Percentiles rank a stretch among this genome's conserved stretches.
phyloP scores from a whole-genome alignment of 2,888 invertebrate genomes.

The Thecocarcelia acutangulata region DNA sequence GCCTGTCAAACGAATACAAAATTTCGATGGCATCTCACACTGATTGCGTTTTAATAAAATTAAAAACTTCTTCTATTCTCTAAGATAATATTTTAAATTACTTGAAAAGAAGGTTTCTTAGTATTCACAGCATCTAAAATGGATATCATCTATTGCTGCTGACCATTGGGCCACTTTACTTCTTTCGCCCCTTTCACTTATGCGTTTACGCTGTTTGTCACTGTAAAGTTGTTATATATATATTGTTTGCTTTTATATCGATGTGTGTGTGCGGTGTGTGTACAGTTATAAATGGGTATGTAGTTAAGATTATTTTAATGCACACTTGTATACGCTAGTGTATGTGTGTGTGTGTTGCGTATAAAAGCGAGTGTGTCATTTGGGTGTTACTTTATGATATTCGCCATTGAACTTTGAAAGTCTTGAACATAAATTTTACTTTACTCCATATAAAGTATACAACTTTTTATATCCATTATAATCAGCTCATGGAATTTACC shows the following conservation, averaged over 20 bases:
- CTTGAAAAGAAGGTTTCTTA: too few relatives aligned
- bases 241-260: slow-evolving; percentile 3
- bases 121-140: too few relatives aligned
- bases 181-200: not conserved
- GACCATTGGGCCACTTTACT: not conserved
- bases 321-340: not conserved
- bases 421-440: slow-evolving; percentile 76
- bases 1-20: too few relatives aligned
- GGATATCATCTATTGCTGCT: not conserved
- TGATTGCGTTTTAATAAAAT: too few relatives aligned
- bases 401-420: slow-evolving; percentile 77
- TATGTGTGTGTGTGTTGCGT: slow-evolving; percentile 49
- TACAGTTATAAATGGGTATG: slow-evolving; percentile 9
- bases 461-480: slow-evolving; percentile 61
- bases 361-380: slow-evolving; percentile 67
- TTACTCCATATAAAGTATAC: slow-evolving; percentile 56
- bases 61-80: too few relatives aligned
- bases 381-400: slow-evolving; percentile 76
- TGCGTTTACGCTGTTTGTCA: slow-evolving; percentile 4
- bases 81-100: too few relatives aligned
- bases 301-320: slow-evolving; percentile 26
- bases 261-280: not conserved
- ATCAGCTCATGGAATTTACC: slow-evolving; percentile 63
- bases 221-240: slow-evolving; percentile 22
- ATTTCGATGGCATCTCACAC: too few relatives aligned